These are phyloP conservation scores for Drosophila bipectinata DNA, from an alignment of 1,140 invertebrate species.

Conservation along the genomic window DNA sequence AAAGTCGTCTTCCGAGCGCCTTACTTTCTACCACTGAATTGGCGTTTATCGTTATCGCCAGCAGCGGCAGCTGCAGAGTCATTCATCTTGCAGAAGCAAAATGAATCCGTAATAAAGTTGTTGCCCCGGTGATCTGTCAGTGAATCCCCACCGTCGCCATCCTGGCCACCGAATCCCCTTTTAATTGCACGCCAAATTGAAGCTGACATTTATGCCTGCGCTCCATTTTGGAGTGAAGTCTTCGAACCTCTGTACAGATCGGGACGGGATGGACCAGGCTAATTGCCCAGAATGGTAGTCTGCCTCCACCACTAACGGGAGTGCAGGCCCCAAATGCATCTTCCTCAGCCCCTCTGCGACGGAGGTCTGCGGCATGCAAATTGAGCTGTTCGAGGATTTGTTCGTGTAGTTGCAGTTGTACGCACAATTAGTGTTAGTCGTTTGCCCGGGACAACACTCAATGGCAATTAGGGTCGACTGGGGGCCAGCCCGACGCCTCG, in stretches of 20 bases:
- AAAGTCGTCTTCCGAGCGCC: slow-evolving; percentile 53
- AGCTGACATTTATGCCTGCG: slow-evolving; percentile 76
- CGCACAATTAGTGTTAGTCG: slow-evolving; percentile 76
- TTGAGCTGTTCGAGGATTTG: slow-evolving; percentile 59
- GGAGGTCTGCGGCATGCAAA: slow-evolving; percentile 52
- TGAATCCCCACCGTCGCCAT: slow-evolving; percentile 14
- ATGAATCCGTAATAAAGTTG: slow-evolving; percentile 76
- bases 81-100: slow-evolving; percentile 71
- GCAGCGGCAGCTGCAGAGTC: slow-evolving; percentile 37
- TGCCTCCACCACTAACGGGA: slow-evolving; percentile 31
- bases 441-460: slow-evolving; percentile 74
- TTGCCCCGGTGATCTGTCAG: slow-evolving; percentile 64
- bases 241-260: slow-evolving; percentile 15
- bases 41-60: slow-evolving; percentile 63
- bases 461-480: slow-evolving; percentile 74
- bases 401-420: slow-evolving; percentile 59
- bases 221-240: slow-evolving; percentile 60
- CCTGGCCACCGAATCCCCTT: slow-evolving; percentile 36
- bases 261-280: slow-evolving; percentile 36
- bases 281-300: slow-evolving; percentile 66
- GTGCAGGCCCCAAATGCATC: slow-evolving; percentile 18
- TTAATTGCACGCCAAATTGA: slow-evolving; percentile 72
- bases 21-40: slow-evolving; percentile 52
- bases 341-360: slow-evolving; percentile 11
- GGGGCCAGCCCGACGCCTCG: slow-evolving; percentile 29